These are phyloP conservation scores for Drosophila quinaria DNA, from an alignment of 2,888 invertebrate species.

Conservation along the genomic window DNA sequence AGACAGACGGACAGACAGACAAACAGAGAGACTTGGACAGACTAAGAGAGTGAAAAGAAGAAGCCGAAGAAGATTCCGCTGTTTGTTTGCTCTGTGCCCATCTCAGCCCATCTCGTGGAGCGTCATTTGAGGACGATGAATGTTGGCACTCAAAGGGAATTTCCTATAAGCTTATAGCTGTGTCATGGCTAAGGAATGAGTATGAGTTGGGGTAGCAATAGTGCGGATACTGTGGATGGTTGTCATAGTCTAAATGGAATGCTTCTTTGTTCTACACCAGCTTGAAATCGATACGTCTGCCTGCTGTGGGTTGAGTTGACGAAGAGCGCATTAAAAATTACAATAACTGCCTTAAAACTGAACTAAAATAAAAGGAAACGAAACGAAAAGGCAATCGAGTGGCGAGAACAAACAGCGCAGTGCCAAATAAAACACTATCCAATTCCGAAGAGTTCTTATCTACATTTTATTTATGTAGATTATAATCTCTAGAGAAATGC, in stretches of 20 bases:
- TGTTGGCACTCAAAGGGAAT: constrained; percentile 67
- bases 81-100: constrained; percentile 27
- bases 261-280: constrained; percentile 36
- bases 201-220: neutral
- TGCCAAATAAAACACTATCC: constrained; percentile 53
- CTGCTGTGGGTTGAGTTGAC: constrained; percentile 1
- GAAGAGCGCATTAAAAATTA: constrained; percentile 65
- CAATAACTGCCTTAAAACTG: constrained; percentile 55
- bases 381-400: constrained; percentile 56
- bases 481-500: constrained; percentile 40
- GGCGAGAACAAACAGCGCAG: constrained; percentile 47
- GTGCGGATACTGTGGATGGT: constrained; percentile 10
- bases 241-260: constrained; percentile 20
- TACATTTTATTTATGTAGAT: constrained; percentile 54
- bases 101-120: constrained; percentile 25
- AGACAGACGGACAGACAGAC: neutral
- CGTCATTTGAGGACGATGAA: constrained; percentile 39
- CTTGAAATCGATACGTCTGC: constrained; percentile 55
- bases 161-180: constrained; percentile 50
- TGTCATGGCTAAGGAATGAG: neutral
- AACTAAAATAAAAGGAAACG: constrained; percentile 20
- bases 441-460: constrained; percentile 36
- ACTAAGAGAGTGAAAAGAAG: neutral
- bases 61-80: constrained; percentile 12
- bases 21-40: neutral